Evolutionary conservation across 2,888 invertebrate genomes (phyloP).

Genomic region (Nasonia oneida): DNA sequence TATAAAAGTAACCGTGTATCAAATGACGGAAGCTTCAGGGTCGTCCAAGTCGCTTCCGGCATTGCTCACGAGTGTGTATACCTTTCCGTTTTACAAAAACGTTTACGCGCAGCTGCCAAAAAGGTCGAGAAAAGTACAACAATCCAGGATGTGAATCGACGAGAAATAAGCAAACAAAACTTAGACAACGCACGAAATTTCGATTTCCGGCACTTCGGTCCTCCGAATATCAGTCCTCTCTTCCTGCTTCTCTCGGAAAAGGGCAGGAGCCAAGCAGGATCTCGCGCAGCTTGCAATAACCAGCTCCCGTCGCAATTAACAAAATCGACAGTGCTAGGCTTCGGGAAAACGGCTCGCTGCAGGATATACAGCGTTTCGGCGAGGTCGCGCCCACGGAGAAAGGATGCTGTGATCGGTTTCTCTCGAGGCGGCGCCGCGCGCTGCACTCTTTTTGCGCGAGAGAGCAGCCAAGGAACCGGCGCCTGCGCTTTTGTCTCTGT

Average conservation of each 20-base stretch:
- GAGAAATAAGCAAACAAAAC: not conserved
- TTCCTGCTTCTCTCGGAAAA: not conserved
- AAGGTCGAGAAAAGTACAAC: too few species aligned
- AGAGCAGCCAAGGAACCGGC: not conserved
- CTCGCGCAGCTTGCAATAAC: not conserved
- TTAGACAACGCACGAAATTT: not conserved
- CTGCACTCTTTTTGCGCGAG: not conserved
- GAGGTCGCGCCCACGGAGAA: slow-evolving; percentile 12
- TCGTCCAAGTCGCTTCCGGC: not conserved
- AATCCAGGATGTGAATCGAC: not conserved
- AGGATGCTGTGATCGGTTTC: slow-evolving; percentile 21
- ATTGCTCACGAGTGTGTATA: not conserved
- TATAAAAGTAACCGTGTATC: not conserved
- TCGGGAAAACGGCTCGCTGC: not conserved
- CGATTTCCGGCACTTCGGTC: not conserved
- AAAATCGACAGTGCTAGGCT: not conserved
- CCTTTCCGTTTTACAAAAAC: too few species aligned
- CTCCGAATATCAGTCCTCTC: not conserved
- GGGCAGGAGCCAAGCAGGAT: not conserved
- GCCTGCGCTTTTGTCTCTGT: not conserved
- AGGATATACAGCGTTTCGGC: not conserved
- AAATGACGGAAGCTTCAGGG: not conserved
- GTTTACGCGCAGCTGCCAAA: too few species aligned
- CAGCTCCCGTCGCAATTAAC: not conserved
- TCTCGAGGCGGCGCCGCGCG: not conserved